Evolutionary conservation across 2,888 invertebrate species (phyloP).

Genomic region (Stegophylla sp.): DNA sequence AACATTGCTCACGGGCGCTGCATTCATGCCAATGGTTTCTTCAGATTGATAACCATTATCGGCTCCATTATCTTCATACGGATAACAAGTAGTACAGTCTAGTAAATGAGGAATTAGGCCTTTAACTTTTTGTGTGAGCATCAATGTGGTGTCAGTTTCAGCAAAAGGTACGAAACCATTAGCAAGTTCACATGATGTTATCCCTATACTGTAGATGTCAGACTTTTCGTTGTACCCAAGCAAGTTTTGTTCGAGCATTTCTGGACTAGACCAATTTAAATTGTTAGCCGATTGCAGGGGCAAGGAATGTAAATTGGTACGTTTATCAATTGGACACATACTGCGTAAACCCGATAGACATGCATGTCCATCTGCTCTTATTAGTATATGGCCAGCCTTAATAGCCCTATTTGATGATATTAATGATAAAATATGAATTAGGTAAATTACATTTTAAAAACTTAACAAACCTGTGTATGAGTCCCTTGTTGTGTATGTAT

Average conservation of each 20-base stretch:
- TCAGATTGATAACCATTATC: constrained; percentile 59
- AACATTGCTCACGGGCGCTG: constrained; percentile 60
- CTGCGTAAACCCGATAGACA: constrained; percentile 81
- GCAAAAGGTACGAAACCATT: constrained; percentile 89
- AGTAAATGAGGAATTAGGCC: constrained; percentile 79
- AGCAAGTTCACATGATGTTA: constrained; percentile 84
- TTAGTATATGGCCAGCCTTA: constrained; percentile 81
- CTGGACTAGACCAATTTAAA: constrained; percentile 91
- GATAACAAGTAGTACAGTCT: constrained; percentile 66
- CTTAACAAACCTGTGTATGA: constrained; percentile 75
- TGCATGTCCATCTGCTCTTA: constrained; percentile 76
- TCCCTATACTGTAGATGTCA: constrained; percentile 90
- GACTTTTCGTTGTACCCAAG: constrained; percentile 87
- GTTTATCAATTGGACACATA: constrained; percentile 73
- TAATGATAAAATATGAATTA: background rate
- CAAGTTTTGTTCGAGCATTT: constrained; percentile 87
- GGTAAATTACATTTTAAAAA: background rate
- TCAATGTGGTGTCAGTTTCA: constrained; percentile 84
- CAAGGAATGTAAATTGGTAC: constrained; percentile 72
- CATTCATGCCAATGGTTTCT: constrained; percentile 51
- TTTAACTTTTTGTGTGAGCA: constrained; percentile 88
- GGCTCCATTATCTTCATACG: constrained; percentile 58
- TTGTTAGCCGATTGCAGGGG: constrained; percentile 75
- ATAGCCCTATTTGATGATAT: constrained; percentile 69
- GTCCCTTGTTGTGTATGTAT: constrained; percentile 84